phyloP scores from a whole-genome alignment of 2,888 invertebrate genomes.

The Sericinus montela region DNA sequence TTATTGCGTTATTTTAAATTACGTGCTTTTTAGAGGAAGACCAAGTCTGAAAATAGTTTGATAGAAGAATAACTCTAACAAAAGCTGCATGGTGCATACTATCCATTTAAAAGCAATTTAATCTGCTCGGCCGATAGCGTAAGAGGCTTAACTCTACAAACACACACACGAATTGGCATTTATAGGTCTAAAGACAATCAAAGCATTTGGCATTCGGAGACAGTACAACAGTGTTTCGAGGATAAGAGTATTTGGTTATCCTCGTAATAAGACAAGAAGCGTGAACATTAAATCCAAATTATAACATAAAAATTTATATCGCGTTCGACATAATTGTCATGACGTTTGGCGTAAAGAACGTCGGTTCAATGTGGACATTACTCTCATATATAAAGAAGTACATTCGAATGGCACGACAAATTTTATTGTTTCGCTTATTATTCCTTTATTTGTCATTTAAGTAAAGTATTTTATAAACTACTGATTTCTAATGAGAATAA shows the following conservation, averaged over 20 bases:
- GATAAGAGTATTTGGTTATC: background rate
- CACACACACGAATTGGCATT: conserved; percentile 7
- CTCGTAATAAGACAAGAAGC: background rate
- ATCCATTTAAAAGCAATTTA: conserved; percentile 1
- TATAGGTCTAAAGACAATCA: conserved; percentile 4
- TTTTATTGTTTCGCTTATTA: too few species aligned
- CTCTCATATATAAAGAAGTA: too few species aligned
- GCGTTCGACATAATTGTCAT: too few species aligned
- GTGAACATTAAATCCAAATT: too few species aligned
- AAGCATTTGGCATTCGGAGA: conserved; percentile 4
- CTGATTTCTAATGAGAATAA: too few species aligned
- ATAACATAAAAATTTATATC: too few species aligned
- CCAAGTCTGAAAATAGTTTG: background rate
- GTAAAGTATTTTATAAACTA: too few species aligned
- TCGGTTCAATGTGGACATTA: too few species aligned
- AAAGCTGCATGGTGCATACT: conserved; percentile 10
- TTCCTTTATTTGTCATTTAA: too few species aligned
- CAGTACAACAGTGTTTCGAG: conserved; percentile 1
- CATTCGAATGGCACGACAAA: too few species aligned
- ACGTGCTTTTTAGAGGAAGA: conserved; percentile 2
- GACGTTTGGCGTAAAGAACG: too few species aligned
- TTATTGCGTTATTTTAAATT: background rate
- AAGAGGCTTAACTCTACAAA: background rate
- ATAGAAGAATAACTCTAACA: background rate
- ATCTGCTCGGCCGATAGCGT: background rate